Evolutionary conservation across 2,888 invertebrate species (phyloP).

Genomic region (Leptopterna dolabrata): DNA sequence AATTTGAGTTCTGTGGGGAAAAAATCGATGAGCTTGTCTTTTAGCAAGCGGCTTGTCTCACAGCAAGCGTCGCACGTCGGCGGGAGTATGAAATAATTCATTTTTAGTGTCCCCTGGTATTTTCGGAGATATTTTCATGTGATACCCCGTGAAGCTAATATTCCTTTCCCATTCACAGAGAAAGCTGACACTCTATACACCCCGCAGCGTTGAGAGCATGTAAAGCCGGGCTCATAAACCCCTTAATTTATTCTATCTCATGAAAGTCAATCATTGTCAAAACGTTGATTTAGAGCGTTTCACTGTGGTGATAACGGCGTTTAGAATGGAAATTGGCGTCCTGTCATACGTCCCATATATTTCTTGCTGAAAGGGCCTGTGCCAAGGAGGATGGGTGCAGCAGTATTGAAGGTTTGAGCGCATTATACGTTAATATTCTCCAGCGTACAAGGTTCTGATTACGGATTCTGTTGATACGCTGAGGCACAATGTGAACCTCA

Average conservation of each 20-base stretch:
- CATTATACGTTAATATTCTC: neutral
- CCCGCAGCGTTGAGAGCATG: neutral
- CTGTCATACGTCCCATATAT: neutral
- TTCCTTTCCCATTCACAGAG: neutral
- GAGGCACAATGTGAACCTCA: neutral
- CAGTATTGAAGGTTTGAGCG: neutral
- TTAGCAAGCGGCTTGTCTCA: too few species aligned
- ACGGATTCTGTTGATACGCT: neutral
- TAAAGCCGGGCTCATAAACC: neutral
- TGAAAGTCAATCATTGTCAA: neutral
- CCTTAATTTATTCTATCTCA: slow-evolving; percentile 7
- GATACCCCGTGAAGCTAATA: neutral
- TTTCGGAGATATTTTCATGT: too few species aligned
- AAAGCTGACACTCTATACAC: neutral
- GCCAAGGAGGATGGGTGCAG: neutral
- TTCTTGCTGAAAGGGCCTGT: neutral
- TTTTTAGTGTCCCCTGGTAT: too few species aligned
- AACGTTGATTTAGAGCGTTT: slow-evolving; percentile 3
- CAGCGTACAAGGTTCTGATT: neutral
- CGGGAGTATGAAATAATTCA: too few species aligned
- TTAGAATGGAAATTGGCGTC: neutral
- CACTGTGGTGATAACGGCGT: neutral
- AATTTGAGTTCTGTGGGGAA: too few species aligned
- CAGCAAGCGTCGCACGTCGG: too few species aligned
- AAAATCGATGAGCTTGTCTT: too few species aligned